A percentile compares a stretch with the other conserved stretches of the same genome.
Evolutionary conservation across 2,797 vertebrate species (phyloP).

Genomic region (Moxostoma hubbsi): DNA sequence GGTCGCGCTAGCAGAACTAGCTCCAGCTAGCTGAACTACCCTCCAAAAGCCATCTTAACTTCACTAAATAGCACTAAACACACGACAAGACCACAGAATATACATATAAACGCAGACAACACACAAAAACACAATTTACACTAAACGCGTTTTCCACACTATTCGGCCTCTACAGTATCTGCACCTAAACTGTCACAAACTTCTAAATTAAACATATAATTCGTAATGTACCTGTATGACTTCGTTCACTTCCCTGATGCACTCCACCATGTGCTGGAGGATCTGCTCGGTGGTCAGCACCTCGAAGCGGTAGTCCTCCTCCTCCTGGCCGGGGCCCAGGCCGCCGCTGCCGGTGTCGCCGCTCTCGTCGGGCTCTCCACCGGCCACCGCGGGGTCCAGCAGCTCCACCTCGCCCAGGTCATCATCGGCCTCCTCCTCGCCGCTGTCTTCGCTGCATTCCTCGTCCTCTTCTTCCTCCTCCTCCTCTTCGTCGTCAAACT

Average conservation of each 20-base stretch:
- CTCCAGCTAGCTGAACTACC: background rate
- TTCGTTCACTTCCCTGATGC: slow-evolving; percentile 99
- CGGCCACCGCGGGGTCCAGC: slow-evolving; percentile 92
- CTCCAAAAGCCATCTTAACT: too few species aligned
- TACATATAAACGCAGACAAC: too few species aligned
- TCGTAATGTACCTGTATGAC: slow-evolving; percentile 89
- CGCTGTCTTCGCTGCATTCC: slow-evolving; percentile 98
- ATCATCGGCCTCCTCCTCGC: slow-evolving; percentile 93
- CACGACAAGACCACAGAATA: too few species aligned
- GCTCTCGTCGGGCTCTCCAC: slow-evolving; percentile 87
- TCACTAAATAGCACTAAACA: too few species aligned
- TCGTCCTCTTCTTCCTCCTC: slow-evolving; percentile 88
- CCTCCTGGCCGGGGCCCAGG: slow-evolving; percentile 89
- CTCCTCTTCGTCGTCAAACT: slow-evolving; percentile 97
- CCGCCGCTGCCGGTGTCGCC: slow-evolving; percentile 82
- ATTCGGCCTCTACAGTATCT: background rate
- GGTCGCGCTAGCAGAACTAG: slow-evolving; percentile 3
- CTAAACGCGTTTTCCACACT: background rate
- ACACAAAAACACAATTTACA: background rate
- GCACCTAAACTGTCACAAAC: slow-evolving; percentile 21
- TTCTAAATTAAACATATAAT: background rate
- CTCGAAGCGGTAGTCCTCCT: slow-evolving; percentile 98
- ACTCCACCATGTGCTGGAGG: slow-evolving; percentile 99
- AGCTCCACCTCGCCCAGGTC: slow-evolving; percentile 96
- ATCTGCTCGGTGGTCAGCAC: slow-evolving; percentile 97